These are phyloP conservation scores for Pituophis catenifer DNA, from an alignment of 2,113 vertebrate species.

Conservation along the genomic window DNA sequence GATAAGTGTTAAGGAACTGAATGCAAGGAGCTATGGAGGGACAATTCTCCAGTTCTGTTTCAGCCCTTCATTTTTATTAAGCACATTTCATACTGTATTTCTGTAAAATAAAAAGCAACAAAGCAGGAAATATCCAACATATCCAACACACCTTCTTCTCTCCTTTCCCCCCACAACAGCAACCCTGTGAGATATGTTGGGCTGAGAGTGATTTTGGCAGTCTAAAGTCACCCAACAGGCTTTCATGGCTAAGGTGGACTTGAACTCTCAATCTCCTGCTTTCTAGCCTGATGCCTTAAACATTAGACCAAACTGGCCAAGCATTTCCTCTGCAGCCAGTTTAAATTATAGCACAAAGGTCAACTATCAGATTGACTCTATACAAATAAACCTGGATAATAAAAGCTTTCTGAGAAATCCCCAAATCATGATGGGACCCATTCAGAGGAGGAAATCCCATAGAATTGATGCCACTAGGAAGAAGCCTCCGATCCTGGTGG, in stretches of 20 bases:
- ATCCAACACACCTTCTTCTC: not conserved
- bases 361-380: not conserved
- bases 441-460: not conserved
- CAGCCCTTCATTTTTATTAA: not conserved
- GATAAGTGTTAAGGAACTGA: not conserved
- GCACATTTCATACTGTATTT: not conserved
- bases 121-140: not conserved
- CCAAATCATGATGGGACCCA: not conserved
- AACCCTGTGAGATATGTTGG: not conserved
- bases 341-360: not conserved
- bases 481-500: not conserved
- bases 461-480: not conserved
- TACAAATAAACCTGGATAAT: not conserved
- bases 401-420: not conserved
- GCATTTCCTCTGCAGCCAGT: not conserved
- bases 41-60: not conserved
- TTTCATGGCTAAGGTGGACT: not conserved
- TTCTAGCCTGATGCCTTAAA: not conserved
- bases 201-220: not conserved
- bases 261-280: not conserved
- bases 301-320: not conserved
- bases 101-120: not conserved
- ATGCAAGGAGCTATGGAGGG: not conserved
- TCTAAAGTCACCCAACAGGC: not conserved
- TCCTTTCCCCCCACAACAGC: not conserved